Conservation (phyloP, 1,140 invertebrate genomes). For the Drosophila bifasciata region DNA sequence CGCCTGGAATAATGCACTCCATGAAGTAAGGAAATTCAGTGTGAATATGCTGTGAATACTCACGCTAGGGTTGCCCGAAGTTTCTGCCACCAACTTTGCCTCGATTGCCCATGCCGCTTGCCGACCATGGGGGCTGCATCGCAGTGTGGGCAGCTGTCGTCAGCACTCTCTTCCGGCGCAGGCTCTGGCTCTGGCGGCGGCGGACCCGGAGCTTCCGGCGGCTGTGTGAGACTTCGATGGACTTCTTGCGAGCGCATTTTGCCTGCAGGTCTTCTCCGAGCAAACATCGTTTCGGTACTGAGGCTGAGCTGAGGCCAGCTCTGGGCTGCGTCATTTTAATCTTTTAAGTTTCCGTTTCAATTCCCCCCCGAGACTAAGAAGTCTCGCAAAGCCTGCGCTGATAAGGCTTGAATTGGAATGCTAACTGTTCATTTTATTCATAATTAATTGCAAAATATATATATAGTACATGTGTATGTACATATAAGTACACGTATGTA, state of each 20-base stretch:
- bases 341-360: not conserved
- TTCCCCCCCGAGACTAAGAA: not conserved
- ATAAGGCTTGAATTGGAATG: constrained; percentile 18
- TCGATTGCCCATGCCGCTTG: too few species aligned
- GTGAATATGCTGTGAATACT: too few species aligned
- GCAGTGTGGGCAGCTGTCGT: too few species aligned
- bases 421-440: too few species aligned
- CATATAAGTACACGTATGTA: not conserved
- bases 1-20: too few species aligned
- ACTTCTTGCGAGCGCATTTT: constrained; percentile 24
- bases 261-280: not conserved
- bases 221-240: constrained; percentile 17
- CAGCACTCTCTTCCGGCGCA: too few species aligned
- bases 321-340: too few species aligned
- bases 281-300: constrained; percentile 17
- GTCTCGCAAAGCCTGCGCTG: not conserved
- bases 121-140: too few species aligned
- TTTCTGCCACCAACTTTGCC: too few species aligned
- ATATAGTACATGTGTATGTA: not conserved
- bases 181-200: not conserved
- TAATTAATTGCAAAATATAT: not conserved
- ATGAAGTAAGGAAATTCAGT: too few species aligned
- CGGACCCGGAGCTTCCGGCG: not conserved
- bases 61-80: too few species aligned
- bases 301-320: not conserved